phyloP scores from a whole-genome alignment of 2,113 vertebrate species.

The Carlito syrichta region DNA sequence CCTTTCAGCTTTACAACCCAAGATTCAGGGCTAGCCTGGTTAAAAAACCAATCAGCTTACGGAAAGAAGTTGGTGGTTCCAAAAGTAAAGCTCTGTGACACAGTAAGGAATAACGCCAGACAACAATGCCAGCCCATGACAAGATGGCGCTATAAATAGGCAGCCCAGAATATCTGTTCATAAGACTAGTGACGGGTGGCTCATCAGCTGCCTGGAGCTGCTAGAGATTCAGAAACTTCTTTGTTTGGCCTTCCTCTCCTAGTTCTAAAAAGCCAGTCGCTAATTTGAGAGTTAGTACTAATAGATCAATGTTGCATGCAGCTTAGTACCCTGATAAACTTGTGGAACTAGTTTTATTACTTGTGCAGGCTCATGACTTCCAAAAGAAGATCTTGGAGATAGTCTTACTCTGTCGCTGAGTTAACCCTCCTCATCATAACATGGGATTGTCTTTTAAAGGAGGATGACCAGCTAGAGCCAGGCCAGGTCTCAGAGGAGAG shows the following conservation, averaged over 20 bases:
- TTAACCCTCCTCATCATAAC: not conserved
- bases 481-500: not conserved
- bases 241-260: not conserved
- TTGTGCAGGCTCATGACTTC: not conserved
- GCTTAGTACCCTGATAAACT: not conserved
- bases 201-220: slow-evolving; percentile 22
- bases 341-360: not conserved
- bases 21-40: not conserved
- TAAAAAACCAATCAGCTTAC: not conserved
- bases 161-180: slow-evolving; percentile 59
- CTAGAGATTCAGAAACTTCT: slow-evolving; percentile 16
- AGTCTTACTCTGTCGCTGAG: not conserved
- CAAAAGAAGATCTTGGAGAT: not conserved
- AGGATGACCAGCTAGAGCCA: not conserved
- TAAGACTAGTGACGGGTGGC: slow-evolving; percentile 1
- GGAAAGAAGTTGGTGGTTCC: not conserved
- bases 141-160: slow-evolving; percentile 48
- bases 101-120: not conserved
- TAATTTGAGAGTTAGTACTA: slow-evolving; percentile 34
- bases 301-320: not conserved
- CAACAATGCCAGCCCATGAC: not conserved
- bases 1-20: not conserved
- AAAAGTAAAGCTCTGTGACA: not conserved
- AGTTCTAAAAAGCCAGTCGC: slow-evolving; percentile 11
- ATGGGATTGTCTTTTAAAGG: not conserved